Evolutionary conservation across 2,113 vertebrate genomes (phyloP).

Genomic region (Elephas maximus): DNA sequence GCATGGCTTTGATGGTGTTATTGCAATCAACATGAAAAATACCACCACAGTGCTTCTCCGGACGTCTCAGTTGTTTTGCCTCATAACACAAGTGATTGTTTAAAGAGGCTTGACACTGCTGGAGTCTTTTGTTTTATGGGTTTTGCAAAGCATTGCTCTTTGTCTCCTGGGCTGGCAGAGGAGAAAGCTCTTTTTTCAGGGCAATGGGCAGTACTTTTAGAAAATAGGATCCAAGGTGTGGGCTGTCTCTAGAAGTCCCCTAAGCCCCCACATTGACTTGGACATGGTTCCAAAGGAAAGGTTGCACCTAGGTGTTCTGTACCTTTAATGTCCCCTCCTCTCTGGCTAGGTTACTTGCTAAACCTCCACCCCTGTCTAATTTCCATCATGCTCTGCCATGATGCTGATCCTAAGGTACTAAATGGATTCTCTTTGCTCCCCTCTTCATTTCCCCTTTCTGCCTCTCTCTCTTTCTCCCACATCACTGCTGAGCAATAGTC

Average conservation of each 20-base stretch:
- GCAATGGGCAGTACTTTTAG: constrained; percentile 63
- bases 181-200: constrained; percentile 76
- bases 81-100: constrained; percentile 86
- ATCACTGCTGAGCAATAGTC: not conserved
- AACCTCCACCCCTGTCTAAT: not conserved
- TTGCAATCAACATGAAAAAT: constrained; percentile 89
- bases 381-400: not conserved
- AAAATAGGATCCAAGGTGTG: constrained; percentile 54
- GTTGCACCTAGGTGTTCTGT: not conserved
- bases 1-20: constrained; percentile 84
- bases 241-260: not conserved
- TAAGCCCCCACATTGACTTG: not conserved
- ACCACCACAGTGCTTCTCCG: constrained; percentile 78
- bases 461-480: not conserved
- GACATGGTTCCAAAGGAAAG: not conserved
- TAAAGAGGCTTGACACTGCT: constrained; percentile 85
- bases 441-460: not conserved
- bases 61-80: constrained; percentile 84
- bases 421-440: not conserved
- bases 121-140: constrained; percentile 87
- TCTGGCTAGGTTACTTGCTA: not conserved
- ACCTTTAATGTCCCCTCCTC: not conserved
- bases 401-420: not conserved
- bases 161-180: constrained; percentile 75
- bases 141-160: constrained; percentile 82